Percentiles rank a stretch among this genome's conserved stretches.
Evolutionary conservation across 2,797 vertebrate genomes (phyloP).

Genomic region (Myiotriccus ornatus): DNA sequence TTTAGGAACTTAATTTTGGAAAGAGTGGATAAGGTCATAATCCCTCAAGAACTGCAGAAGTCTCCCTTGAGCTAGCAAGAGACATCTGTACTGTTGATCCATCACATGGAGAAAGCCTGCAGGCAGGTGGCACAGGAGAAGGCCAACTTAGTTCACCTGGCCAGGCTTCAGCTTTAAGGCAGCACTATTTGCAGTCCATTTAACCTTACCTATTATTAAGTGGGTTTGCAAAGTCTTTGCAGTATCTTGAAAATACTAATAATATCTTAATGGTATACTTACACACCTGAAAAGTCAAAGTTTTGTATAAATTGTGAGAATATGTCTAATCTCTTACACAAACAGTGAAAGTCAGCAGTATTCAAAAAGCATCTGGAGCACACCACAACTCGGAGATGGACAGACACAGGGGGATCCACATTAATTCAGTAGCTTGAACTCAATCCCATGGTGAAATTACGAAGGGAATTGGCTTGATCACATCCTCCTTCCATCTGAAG

Average conservation of each 20-base stretch:
- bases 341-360: neutral
- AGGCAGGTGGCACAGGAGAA: neutral
- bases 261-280: neutral
- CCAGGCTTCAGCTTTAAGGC: neutral
- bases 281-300: neutral
- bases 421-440: neutral
- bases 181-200: neutral
- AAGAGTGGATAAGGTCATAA: neutral
- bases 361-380: neutral
- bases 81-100: neutral
- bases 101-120: neutral
- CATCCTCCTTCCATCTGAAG: neutral
- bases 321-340: neutral
- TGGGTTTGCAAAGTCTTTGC: neutral
- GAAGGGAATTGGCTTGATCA: neutral
- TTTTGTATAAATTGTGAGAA: neutral
- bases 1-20: neutral
- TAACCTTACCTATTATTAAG: rapidly evolving
- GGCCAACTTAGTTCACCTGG: neutral
- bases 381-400: neutral
- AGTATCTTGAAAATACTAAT: neutral
- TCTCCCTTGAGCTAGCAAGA: neutral
- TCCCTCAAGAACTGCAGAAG: neutral
- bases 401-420: neutral
- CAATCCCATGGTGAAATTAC: neutral